Base-by-base conservation (phyloP, 2,888 invertebrate species). In the Furcula furcula region DNA sequence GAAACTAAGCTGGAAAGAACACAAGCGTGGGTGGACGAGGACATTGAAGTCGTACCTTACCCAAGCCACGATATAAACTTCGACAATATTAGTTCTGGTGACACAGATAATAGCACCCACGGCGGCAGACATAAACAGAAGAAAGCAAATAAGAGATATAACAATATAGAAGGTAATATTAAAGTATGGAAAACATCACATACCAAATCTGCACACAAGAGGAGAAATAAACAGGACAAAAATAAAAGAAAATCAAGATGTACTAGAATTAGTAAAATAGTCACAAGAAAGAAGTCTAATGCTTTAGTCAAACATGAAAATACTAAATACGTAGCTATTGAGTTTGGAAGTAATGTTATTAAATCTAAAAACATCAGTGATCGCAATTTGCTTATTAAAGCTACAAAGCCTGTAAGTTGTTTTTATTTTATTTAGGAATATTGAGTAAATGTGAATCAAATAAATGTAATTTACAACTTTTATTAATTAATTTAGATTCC, bases 401-500 rank as follows among this genome's bases (percentile, higher is more conserved):
- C 59, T 30, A 52, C 76, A 1, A 76, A 76, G 45, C 81, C 82
- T 29, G 83, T 73, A 48, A 69, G 69, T 56, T 10, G 3, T 28
- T 19, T 31, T 21, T 20, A 29, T 4, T 29, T 28, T 9, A 27
- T 33, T n/a, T n/a, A n/a, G n/a, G n/a, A n/a, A n/a, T n/a, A n/a
- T n/a, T n/a, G n/a, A n/a, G n/a, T n/a, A n/a, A n/a, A n/a, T n/a
- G n/a, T n/a, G n/a, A n/a, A n/a, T n/a, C n/a, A n/a, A n/a, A n/a
- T n/a, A n/a, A n/a, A n/a, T n/a, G n/a, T n/a, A n/a, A n/a, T n/a
- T n/a, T n/a, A n/a, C n/a, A n/a, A n/a, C n/a, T n/a, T n/a, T n/a
- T n/a, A 30, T 10, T 10, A 19, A 15, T 37, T 33, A 14, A 68
- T 70, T 37, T 42, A 86, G 85, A 82, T 85, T 56, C 77, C 82